phyloP scores from a whole-genome alignment of 2,113 vertebrate genomes.

The Calcarius ornatus region DNA sequence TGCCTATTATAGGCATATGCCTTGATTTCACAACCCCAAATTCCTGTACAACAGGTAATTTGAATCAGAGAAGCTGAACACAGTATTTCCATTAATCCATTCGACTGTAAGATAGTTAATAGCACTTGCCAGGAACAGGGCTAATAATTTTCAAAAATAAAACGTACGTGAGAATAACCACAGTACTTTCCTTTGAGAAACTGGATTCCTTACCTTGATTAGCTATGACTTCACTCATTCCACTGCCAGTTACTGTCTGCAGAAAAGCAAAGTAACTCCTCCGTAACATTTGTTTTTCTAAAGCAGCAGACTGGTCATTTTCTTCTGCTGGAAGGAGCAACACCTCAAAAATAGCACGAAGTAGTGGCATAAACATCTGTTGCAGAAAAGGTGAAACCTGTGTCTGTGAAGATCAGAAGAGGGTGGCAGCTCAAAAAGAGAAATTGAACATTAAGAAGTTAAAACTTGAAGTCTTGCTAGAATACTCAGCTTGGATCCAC shows the following conservation, averaged over 20 bases:
- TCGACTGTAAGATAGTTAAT: not conserved
- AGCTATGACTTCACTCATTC: conserved; percentile 95
- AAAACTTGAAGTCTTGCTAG: not conserved
- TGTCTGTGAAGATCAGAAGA: conserved; percentile 71
- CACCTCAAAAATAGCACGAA: conserved; percentile 93
- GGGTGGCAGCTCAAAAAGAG: not conserved
- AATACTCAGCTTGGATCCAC: not conserved
- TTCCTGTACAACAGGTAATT: not conserved
- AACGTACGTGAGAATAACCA: not conserved
- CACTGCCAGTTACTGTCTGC: conserved; percentile 89
- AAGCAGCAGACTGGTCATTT: conserved; percentile 93
- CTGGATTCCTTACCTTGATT: conserved; percentile 84
- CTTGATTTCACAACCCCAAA: not conserved
- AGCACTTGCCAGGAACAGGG: not conserved
- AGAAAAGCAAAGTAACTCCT: conserved; percentile 97
- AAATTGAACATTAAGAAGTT: not conserved
- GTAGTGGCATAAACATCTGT: conserved; percentile 96
- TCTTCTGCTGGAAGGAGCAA: conserved; percentile 92
- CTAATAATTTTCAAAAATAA: not conserved
- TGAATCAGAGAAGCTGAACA: not conserved
- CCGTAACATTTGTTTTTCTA: conserved; percentile 96
- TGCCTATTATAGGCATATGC: not conserved
- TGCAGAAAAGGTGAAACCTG: conserved; percentile 97
- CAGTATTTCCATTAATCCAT: not conserved
- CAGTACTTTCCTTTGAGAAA: not conserved